These are phyloP conservation scores for Loris lydekkerianus DNA, from an alignment of 2,797 vertebrate genomes.

Conservation along the genomic window DNA sequence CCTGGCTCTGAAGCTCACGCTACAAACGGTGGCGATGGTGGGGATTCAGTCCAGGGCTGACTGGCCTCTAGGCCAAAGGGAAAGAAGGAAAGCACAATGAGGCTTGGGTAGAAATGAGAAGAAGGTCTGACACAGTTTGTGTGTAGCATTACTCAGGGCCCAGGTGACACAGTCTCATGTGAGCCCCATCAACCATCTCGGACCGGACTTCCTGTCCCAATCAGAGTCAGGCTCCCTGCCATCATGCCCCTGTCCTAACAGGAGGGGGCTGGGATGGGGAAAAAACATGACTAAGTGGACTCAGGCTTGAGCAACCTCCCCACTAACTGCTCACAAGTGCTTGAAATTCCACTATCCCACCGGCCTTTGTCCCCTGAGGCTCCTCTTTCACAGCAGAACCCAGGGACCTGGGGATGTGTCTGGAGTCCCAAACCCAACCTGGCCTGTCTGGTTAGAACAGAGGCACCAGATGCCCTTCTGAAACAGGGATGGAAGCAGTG, in stretches of 20 bases:
- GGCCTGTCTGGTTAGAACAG: not conserved
- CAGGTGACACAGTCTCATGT: slow-evolving; percentile 68
- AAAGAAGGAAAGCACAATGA: not conserved
- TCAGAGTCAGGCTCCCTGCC: not conserved
- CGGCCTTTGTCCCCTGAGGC: not conserved
- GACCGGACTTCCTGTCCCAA: slow-evolving; percentile 63
- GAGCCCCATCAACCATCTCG: not conserved
- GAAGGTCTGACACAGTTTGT: not conserved
- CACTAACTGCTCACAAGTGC: not conserved
- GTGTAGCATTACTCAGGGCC: not conserved
- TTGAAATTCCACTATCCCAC: not conserved
- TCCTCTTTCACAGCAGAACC: not conserved
- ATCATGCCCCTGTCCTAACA: not conserved
- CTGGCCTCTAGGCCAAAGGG: not conserved
- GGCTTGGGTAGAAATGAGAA: not conserved
- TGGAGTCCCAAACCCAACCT: not conserved
- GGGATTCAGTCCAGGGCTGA: not conserved
- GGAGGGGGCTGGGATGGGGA: not conserved
- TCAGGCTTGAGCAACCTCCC: not conserved
- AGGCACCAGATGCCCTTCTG: not conserved
- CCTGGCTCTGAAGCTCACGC: not conserved
- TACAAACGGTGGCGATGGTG: not conserved
- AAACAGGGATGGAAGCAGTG: not conserved
- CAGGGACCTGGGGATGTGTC: not conserved
- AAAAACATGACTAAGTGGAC: slow-evolving; percentile 51